phyloP scores from a whole-genome alignment of 2,888 invertebrate genomes.

The Nephrotoma appendiculata region DNA sequence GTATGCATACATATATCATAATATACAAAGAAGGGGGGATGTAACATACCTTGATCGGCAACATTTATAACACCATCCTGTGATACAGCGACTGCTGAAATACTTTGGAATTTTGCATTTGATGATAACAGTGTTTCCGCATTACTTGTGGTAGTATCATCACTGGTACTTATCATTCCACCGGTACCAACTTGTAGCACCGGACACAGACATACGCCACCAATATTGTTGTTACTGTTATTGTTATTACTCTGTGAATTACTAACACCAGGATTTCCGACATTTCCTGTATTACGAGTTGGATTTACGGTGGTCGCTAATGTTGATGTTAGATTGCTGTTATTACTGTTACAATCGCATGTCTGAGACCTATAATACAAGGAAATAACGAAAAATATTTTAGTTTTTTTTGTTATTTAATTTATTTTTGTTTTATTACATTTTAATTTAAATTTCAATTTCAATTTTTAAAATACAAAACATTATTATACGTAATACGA shows the following conservation, averaged over 20 bases:
- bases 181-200: conserved; percentile 10
- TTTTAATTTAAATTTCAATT: background rate
- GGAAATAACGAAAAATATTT: background rate
- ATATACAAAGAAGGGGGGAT: background rate
- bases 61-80: conserved; percentile 93
- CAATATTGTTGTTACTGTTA: conserved; percentile 12
- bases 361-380: conserved; percentile 27
- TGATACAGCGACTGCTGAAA: conserved; percentile 82
- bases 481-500: background rate
- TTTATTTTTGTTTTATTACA: background rate
- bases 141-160: conserved; percentile 41
- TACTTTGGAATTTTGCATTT: conserved; percentile 77
- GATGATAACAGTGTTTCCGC: conserved; percentile 77
- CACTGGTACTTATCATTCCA: conserved; percentile 18
- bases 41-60: conserved; percentile 70
- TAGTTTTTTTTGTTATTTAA: background rate
- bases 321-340: conserved; percentile 20
- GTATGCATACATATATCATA: background rate
- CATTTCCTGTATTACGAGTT: conserved; percentile 19
- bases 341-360: conserved; percentile 27
- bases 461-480: background rate
- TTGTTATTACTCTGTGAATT: conserved; percentile 17
- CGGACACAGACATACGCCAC: conserved; percentile 20
- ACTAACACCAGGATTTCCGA: conserved; percentile 19
- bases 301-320: conserved; percentile 21